Evolutionary conservation across 2,797 vertebrate species (phyloP).

Genomic region (Pachyuromys duprasi): DNA sequence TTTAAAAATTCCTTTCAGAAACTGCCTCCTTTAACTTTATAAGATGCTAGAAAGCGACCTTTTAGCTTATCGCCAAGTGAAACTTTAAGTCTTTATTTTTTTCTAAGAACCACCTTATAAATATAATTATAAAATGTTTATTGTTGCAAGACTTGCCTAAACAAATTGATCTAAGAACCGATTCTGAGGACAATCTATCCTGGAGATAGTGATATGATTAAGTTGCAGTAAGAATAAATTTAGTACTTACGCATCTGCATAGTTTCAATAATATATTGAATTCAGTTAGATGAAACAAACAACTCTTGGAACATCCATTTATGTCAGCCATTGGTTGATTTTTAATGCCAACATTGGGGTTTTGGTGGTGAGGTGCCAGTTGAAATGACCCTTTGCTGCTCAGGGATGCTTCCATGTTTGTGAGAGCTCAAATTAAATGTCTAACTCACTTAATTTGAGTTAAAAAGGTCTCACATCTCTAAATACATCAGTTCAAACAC

Average conservation of each 20-base stretch:
- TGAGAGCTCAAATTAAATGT: background rate
- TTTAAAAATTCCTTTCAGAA: slow-evolving; percentile 26
- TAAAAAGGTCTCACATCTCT: slow-evolving; percentile 5
- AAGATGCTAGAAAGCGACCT: background rate
- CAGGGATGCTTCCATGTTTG: background rate
- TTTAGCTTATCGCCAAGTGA: background rate
- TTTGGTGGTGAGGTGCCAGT: slow-evolving; percentile 21
- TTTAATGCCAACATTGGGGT: background rate
- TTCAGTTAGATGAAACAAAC: slow-evolving; percentile 16
- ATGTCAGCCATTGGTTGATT: background rate
- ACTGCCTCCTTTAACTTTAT: slow-evolving; percentile 37
- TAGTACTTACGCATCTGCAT: background rate
- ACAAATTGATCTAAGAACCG: background rate
- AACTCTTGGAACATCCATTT: background rate
- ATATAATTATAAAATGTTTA: slow-evolving; percentile 3
- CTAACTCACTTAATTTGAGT: slow-evolving; percentile 16
- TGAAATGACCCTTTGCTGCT: slow-evolving; percentile 16
- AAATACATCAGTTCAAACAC: background rate
- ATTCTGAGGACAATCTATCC: background rate
- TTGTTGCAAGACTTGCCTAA: background rate
- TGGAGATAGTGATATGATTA: background rate
- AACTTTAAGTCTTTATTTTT: background rate
- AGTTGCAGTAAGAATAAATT: background rate
- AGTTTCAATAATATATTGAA: background rate
- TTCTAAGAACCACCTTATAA: slow-evolving; percentile 16